Evolutionary conservation across 2,888 invertebrate genomes (phyloP), one percentile per base, ranked within the genome.

Genomic region (Ichneumoninae sp.): DNA sequence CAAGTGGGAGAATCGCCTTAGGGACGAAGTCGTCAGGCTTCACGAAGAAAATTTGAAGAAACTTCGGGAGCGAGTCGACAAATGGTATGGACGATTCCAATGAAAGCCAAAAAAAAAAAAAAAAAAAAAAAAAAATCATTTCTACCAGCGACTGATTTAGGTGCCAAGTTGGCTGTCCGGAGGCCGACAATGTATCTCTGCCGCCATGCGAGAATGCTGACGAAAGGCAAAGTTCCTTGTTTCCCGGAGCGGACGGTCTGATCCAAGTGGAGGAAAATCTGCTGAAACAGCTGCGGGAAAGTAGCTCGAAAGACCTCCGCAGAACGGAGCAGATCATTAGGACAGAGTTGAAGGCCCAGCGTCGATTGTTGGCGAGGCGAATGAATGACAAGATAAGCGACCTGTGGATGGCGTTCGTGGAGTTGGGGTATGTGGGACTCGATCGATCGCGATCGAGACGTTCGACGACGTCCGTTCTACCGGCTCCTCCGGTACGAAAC

Each of bases 1-100:
- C 57, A 68, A 57, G 33, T 89, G 89, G 86, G 89, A 89, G 78
- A 83, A 85, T 13, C 82, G 85, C 6, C 75, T 89, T n/a, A 83
- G 83, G 50, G 85, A 88, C 2, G 86, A 89, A 33, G 74, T 89
- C 7, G 80, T 85, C 4, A 76, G 60, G 19, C 69, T 89, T 54
- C 87, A 87, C 33, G 88, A 89, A 52, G 85, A 79, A 6, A 83
- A 84, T 63, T 57, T 87, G 65, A 86, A 71, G 47, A 87, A 86
- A 30, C 76, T 89, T n/a, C 68, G 77, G 22, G 79, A 86, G 7
- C 84, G 85, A 33, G 71, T 88, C 16, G 83, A 63, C 74, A 33
- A 50, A n/a, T 85, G 88, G 88, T 88, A 63, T 16, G 68, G 44
- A 73, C 30, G 7, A 10, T 75, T n/a, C 1, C 19, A 60, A 54